These are phyloP conservation scores for Eueides isabella DNA, from an alignment of 1,140 invertebrate genomes.

Conservation along the genomic window DNA sequence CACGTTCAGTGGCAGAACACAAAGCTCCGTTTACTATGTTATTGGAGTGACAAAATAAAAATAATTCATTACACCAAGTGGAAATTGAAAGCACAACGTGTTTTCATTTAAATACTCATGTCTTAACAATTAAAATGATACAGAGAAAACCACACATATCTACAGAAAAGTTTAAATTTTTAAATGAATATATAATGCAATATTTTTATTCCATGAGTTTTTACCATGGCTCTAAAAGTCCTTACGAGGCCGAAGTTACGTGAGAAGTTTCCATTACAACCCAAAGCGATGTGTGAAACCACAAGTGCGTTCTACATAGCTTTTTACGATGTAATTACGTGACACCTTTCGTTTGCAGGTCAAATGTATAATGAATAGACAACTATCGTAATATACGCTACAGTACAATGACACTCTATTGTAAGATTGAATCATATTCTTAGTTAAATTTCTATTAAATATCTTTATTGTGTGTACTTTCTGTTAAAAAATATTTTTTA, in stretches of 20 bases:
- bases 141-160: too few relatives aligned
- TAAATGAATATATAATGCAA: background rate
- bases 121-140: too few relatives aligned
- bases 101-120: too few relatives aligned
- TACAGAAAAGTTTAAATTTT: background rate
- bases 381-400: background rate
- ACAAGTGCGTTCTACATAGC: slow-evolving; percentile 20
- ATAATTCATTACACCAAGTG: too few relatives aligned
- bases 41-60: too few relatives aligned
- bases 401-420: background rate
- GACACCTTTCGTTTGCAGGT: slow-evolving; percentile 18
- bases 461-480: too few relatives aligned
- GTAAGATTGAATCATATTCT: too few relatives aligned
- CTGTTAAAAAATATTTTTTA: too few relatives aligned
- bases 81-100: too few relatives aligned
- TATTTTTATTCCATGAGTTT: background rate
- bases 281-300: slow-evolving; percentile 25
- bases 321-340: slow-evolving; percentile 36
- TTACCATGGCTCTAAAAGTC: background rate
- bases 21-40: too few relatives aligned
- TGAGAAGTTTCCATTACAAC: slow-evolving; percentile 7
- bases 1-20: too few relatives aligned
- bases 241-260: background rate
- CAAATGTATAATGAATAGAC: background rate
- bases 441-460: too few relatives aligned